Percentiles rank a stretch among this genome's conserved stretches.
Evolutionary conservation across 2,113 vertebrate genomes (phyloP).

Genomic region (Strix uralensis): DNA sequence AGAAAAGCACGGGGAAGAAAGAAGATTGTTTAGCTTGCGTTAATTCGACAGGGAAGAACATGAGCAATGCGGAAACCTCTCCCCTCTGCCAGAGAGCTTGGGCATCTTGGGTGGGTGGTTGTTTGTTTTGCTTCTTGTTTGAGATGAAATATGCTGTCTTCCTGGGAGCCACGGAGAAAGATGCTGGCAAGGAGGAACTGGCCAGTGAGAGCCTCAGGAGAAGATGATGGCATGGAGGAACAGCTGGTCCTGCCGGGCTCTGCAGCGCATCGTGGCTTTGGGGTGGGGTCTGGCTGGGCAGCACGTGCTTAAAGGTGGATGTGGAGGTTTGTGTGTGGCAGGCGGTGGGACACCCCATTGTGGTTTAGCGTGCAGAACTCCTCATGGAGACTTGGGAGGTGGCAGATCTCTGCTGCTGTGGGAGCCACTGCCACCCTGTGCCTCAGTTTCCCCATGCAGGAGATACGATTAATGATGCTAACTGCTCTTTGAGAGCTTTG

Average conservation of each 20-base stretch:
- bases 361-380: fast-evolving
- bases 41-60: constrained; percentile 30
- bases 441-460: background rate
- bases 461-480: background rate
- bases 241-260: fast-evolving
- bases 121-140: background rate
- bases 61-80: background rate
- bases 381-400: fast-evolving
- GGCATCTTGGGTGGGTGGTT: background rate
- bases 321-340: background rate
- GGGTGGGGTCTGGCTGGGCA: background rate
- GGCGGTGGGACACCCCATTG: fast-evolving
- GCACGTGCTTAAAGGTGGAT: fast-evolving
- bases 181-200: background rate
- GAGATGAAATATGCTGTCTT: background rate
- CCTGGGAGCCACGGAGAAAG: background rate
- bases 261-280: background rate
- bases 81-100: background rate
- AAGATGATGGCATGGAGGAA: background rate
- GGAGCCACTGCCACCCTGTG: background rate
- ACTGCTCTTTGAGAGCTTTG: background rate
- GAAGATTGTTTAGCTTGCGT: constrained; percentile 29
- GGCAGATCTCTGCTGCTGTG: background rate
- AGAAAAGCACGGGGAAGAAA: background rate
- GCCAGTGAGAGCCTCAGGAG: background rate